Evolutionary conservation across 2,113 vertebrate species (phyloP).

Genomic region (Eulemur macaco): DNA sequence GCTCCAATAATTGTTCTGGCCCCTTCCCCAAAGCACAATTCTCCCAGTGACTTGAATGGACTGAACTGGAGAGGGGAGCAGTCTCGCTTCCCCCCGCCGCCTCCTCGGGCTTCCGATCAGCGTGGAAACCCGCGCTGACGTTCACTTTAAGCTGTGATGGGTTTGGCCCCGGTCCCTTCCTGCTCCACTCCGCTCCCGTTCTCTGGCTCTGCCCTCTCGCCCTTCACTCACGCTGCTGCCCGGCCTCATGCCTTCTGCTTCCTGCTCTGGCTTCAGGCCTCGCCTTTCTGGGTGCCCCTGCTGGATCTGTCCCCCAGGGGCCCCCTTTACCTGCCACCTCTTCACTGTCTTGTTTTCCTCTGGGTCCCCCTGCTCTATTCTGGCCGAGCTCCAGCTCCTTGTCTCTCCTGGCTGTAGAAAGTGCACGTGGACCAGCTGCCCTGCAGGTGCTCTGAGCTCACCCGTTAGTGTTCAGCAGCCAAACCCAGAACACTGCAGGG

Average conservation of each 20-base stretch:
- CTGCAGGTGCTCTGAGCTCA: background rate
- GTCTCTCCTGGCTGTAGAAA: background rate
- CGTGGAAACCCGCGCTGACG: background rate
- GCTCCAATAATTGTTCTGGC: background rate
- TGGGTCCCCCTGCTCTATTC: background rate
- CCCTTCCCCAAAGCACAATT: slow-evolving; percentile 50
- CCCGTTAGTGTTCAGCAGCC: background rate
- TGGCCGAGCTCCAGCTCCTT: background rate
- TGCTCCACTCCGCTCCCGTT: background rate
- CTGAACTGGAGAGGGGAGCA: no score
- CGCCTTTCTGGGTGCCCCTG: background rate
- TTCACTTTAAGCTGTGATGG: background rate
- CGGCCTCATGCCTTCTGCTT: background rate
- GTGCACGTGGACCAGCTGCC: background rate
- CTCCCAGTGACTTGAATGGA: background rate
- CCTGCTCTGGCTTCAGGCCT: background rate
- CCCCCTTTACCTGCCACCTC: background rate
- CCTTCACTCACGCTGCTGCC: fast-evolving
- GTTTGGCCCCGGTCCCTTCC: background rate
- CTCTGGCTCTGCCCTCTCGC: background rate
- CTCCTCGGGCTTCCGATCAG: background rate
- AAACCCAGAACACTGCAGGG: background rate
- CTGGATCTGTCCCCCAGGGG: no score
- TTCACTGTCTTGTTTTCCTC: background rate
- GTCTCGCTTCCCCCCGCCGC: background rate